Conservation (phyloP, 1,140 invertebrate genomes). For the Mesaphorura yosii region DNA sequence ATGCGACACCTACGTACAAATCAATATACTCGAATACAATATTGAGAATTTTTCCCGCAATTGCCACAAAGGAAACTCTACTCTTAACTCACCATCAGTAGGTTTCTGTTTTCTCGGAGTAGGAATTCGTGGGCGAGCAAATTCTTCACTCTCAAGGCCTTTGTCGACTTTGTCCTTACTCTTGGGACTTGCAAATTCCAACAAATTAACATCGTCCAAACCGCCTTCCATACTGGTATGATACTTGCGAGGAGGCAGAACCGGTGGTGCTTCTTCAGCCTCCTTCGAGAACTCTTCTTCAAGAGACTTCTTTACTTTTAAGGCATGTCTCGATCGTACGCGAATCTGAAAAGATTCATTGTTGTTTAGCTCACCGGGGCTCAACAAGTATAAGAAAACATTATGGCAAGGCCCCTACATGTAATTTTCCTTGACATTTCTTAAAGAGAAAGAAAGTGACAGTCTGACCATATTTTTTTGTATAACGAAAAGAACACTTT, state of each 20-base stretch:
- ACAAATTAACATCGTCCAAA: slow-evolving; percentile 35
- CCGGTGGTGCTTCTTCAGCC: slow-evolving; percentile 13
- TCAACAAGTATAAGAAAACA: background rate
- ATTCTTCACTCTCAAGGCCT: slow-evolving; percentile 25
- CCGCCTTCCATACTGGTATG: slow-evolving; percentile 38
- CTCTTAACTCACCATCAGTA: slow-evolving; percentile 7
- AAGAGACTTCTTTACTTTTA: slow-evolving; percentile 24
- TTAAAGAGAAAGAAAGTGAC: no score
- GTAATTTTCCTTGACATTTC: no score
- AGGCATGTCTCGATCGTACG: no score
- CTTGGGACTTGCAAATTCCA: slow-evolving; percentile 34
- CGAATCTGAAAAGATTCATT: no score
- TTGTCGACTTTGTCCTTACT: slow-evolving; percentile 19
- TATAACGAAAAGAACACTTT: no score
- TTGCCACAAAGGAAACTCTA: background rate
- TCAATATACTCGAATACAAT: background rate
- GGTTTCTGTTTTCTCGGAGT: slow-evolving; percentile 29
- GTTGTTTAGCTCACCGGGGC: no score
- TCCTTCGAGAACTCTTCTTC: slow-evolving; percentile 24
- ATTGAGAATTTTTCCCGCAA: background rate
- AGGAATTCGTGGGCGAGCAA: slow-evolving; percentile 26
- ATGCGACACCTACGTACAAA: no score
- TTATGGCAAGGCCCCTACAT: background rate
- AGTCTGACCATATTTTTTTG: no score
- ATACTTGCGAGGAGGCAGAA: slow-evolving; percentile 30